Base-by-base conservation (phyloP, 2,113 vertebrate species). In the Progne subis region DNA sequence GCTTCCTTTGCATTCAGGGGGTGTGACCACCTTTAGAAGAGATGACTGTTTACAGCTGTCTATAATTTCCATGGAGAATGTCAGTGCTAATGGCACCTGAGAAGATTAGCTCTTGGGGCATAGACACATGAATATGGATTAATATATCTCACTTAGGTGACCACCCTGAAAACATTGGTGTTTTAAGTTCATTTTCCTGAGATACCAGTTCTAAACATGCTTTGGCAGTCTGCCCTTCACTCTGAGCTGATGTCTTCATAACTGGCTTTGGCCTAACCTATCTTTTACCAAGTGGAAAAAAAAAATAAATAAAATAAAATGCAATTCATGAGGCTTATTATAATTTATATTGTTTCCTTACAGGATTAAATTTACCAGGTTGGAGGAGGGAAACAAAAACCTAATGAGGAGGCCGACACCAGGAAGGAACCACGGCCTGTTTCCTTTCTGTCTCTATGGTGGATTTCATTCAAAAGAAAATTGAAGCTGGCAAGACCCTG, bases 401-500 rank as follows among this genome's bases (percentile, higher is more conserved):
- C 68, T 96, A 96, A 97, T 56, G 88, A 97, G 96, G 96, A 96
- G 95, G 95, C 97, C 57, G 18, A 92, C 96, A 95, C 89, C 82
- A 92, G 37, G 87, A 97, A 95, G 92, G 96, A 95, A 89, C 91
- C 86, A 61, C 9, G 55, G 96, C 95, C 94, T 80, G 95, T 96
- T 98, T 97, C 94, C 97, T 97, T 96, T 96, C 86, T 87, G 93
- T 97, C 90, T 96, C 84, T 91, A 29, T 81, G 96, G 97, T 96
- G 95, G 96, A 98, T 98, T 97, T 97, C 94, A 95, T 96, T 97
- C 95, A 94, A 92, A 97, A 97, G 97, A 97, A 97, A 97, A 98
- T 56, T 86, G 95, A 98, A 97, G 95, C 97, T 98, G 97, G 97
- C 97, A 97, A 98, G 97, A 98, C 97, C 96, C 95, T 96, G 91